Evolutionary conservation across 2,113 vertebrate species (phyloP), one percentile per base, ranked within the genome.

Genomic region (Motacilla tschutschensis): DNA sequence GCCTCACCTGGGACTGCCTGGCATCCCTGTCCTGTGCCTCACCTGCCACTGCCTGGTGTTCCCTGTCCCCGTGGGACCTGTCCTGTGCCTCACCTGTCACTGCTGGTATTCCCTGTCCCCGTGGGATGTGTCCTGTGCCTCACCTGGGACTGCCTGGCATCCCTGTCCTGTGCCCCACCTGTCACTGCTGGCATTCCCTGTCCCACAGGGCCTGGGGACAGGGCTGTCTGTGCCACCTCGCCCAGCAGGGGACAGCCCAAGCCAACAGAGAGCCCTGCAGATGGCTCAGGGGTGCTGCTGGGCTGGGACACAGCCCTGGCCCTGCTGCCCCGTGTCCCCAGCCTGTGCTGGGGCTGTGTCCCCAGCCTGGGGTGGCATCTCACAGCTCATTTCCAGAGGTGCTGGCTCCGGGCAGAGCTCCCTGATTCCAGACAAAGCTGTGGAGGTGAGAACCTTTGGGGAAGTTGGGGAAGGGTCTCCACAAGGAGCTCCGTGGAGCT

Each of bases 361-460:
- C 33, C 33, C 33, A 33, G 33, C 33, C 33, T 33, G 33, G 33
- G 33, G 33, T 33, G 33, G 33, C 33, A 18, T 46, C 41, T 9
- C 3, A 0, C 26, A 20, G 43, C 26, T 22, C 38, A 28, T 50
- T 57, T 55, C 35, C 0, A 1, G 66, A 55, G 41, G 10, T 17
- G 41, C 5, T 19, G 51, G 48, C 41, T 40, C 67, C 40, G 55
- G 7, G 0, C 47, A 55, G 24, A 67, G 43, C 59, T 65, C 55
- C 1, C 20, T 20, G 70, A 51, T 41, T 69, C 67, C 33, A 5
- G 25, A 38, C 66, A 50, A 5, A 12, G 16, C 7, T 7, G 71
- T 58, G 59, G 46, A 82, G 38, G 36, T 26, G 35, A 76, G 28
- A 8, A 22, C 29, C 31, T 43, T 8, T 15, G 38, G 38, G 26